phyloP scores from a whole-genome alignment of 2,113 vertebrate species.

The Cyanoramphus novaezelandiae region DNA sequence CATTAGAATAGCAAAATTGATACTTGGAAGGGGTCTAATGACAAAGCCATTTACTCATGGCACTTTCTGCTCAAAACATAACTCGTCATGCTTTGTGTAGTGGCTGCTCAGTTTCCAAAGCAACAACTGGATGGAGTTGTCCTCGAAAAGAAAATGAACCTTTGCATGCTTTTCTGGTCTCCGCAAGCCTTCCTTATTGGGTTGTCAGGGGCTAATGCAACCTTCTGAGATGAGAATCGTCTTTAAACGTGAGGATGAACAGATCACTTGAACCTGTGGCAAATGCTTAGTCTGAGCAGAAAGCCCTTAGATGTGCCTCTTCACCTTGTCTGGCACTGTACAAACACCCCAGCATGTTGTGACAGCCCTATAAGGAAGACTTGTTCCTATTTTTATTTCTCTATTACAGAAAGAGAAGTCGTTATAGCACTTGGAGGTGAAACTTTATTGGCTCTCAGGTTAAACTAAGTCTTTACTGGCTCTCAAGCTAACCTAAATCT shows the following conservation, averaged over 20 bases:
- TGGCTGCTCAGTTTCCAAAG: not conserved
- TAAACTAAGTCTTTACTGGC: not conserved
- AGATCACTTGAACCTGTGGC: not conserved
- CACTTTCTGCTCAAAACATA: not conserved
- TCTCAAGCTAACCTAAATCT: not conserved
- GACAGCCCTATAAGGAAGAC: not conserved
- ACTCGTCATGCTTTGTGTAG: not conserved
- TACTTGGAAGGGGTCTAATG: not conserved
- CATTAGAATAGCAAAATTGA: not conserved
- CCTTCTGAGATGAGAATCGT: not conserved
- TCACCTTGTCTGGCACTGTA: not conserved
- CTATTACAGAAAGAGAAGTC: not conserved
- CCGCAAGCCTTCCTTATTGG: constrained; percentile 6
- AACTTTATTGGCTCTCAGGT: constrained; percentile 14
- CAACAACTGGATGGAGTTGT: not conserved
- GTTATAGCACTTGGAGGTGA: not conserved
- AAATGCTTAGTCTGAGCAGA: not conserved
- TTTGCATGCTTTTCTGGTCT: constrained; percentile 27
- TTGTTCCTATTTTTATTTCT: not conserved
- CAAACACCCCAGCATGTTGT: no score
- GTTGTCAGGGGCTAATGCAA: not conserved
- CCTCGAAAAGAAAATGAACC: not conserved
- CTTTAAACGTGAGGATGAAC: not conserved
- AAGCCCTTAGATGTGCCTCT: not conserved
- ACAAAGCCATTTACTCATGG: not conserved